These are phyloP conservation scores for Diplazon laetatorius DNA, from an alignment of 2,888 invertebrate species.

Conservation along the genomic window DNA sequence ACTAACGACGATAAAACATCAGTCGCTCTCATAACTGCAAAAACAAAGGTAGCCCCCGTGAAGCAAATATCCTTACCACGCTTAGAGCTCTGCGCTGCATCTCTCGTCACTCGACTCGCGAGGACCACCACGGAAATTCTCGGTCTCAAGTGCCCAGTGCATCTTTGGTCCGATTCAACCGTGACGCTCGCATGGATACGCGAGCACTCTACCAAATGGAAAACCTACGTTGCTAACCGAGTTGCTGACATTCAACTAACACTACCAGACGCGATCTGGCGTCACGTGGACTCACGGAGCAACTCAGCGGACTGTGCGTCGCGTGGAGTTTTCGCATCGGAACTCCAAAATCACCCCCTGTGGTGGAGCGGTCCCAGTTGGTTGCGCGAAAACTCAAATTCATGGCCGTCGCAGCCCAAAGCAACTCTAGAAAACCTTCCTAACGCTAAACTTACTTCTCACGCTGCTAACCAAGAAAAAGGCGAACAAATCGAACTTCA, in stretches of 20 bases:
- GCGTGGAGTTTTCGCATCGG: slow-evolving; percentile 2
- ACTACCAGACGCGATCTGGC: slow-evolving; percentile 62
- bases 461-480: neutral
- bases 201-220: slow-evolving; percentile 65
- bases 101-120: neutral
- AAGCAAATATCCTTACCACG: slow-evolving; percentile 16
- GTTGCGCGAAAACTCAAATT: slow-evolving; percentile 22
- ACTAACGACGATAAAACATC: too few relatives aligned
- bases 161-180: slow-evolving; percentile 67
- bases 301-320: slow-evolving; percentile 71
- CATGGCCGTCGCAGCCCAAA: neutral
- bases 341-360: neutral
- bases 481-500: neutral
- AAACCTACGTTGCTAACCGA: slow-evolving; percentile 69
- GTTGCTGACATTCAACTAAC: slow-evolving; percentile 67
- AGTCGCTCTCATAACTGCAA: neutral
- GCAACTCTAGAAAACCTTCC: slow-evolving; percentile 29
- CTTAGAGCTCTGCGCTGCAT: slow-evolving; percentile 21
- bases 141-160: slow-evolving; percentile 4
- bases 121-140: neutral
- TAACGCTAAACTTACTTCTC: neutral
- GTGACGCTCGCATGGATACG: slow-evolving; percentile 67
- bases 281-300: slow-evolving; percentile 62
- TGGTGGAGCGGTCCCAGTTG: slow-evolving; percentile 58
- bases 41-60: slow-evolving; percentile 5